A percentile compares a stretch with the other conserved stretches of the same genome.
Conservation (phyloP, 2,113 vertebrate species). For the Mastomys natalensis region DNA sequence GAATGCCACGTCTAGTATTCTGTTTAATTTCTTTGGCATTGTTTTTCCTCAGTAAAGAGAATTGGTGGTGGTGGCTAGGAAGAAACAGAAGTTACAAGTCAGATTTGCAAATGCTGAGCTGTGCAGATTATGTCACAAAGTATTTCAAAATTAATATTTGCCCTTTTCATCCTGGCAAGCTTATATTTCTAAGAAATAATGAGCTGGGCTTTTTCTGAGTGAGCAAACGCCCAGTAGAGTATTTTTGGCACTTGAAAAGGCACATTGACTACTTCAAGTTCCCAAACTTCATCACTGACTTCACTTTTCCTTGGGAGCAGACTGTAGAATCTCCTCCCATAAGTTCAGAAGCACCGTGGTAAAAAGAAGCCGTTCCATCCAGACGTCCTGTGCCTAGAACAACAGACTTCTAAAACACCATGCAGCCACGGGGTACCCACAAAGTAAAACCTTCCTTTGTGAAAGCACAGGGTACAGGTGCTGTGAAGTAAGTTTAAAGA, state of each 20-base stretch:
- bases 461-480: neutral
- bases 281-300: neutral
- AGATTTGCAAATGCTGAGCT: neutral
- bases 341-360: neutral
- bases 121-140: neutral
- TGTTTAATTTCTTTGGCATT: constrained; percentile 1
- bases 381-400: neutral
- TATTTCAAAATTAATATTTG: constrained; percentile 52
- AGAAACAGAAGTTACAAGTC: neutral
- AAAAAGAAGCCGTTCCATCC: neutral
- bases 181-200: constrained; percentile 29
- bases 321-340: neutral
- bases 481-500: neutral
- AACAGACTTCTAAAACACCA: neutral
- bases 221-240: neutral
- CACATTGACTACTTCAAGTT: neutral
- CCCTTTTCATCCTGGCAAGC: constrained; percentile 24
- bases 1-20: neutral
- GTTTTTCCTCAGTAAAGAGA: neutral
- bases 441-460: neutral
- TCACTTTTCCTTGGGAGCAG: neutral
- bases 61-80: neutral
- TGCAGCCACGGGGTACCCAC: neutral
- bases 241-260: constrained; percentile 8
- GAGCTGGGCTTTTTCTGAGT: neutral